These are phyloP conservation scores for Catharus ustulatus DNA, from an alignment of 2,797 vertebrate genomes.

Conservation along the genomic window DNA sequence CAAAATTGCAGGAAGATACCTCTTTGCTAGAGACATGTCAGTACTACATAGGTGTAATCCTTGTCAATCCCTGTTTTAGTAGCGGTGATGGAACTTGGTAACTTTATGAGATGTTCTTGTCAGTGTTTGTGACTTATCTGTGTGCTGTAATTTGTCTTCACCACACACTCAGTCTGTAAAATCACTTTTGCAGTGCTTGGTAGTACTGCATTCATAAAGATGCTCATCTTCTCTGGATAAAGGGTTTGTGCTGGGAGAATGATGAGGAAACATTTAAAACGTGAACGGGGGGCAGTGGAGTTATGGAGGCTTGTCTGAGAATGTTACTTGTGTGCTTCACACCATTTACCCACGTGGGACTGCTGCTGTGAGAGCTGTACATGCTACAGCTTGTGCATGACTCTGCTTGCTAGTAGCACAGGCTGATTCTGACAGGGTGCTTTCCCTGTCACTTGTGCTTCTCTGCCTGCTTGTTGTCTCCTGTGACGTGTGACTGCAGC, in stretches of 20 bases:
- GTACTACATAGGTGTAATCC: fast-evolving
- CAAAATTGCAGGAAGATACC: background rate
- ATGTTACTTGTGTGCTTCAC: background rate
- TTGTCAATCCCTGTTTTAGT: background rate
- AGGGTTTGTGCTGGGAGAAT: background rate
- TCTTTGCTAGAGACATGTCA: background rate
- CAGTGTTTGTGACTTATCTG: background rate
- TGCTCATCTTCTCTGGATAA: background rate
- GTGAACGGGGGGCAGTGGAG: background rate
- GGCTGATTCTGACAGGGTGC: background rate
- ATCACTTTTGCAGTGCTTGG: background rate
- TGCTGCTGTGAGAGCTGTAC: background rate
- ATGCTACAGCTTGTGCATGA: background rate
- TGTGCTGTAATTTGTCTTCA: background rate
- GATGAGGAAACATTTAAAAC: background rate
- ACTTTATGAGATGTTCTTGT: background rate
- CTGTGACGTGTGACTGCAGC: background rate
- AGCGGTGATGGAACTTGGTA: background rate
- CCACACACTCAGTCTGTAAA: background rate
- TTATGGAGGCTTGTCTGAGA: background rate
- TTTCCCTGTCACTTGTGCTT: background rate
- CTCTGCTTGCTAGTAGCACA: background rate
- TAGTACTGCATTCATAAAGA: background rate
- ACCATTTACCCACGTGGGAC: fast-evolving
- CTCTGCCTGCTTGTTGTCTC: background rate